phyloP scores from a whole-genome alignment of 2,113 vertebrate species.

The Chamaea fasciata region DNA sequence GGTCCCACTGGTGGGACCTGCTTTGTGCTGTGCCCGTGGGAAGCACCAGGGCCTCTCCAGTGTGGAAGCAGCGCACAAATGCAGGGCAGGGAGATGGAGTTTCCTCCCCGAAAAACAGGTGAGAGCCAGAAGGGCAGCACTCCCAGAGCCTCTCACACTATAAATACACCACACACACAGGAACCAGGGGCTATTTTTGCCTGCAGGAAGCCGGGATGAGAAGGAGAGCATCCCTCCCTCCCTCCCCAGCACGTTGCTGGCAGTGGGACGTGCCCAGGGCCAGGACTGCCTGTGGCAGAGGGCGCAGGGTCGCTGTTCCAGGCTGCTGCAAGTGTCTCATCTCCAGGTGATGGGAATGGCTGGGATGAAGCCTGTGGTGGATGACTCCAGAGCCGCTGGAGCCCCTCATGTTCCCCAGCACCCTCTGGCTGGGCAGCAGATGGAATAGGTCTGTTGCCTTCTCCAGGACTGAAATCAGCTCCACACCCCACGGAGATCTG shows the following conservation, averaged over 20 bases:
- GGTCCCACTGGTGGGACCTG: not conserved
- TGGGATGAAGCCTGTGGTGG: not conserved
- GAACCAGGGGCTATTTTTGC: slow-evolving; percentile 36
- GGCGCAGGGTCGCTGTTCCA: not conserved
- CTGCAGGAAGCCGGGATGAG: slow-evolving; percentile 30
- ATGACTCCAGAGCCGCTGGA: not conserved
- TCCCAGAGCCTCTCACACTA: not conserved
- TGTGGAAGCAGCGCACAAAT: rapidly evolving
- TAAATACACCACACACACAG: slow-evolving; percentile 23
- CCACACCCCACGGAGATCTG: not conserved
- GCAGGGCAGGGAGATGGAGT: rapidly evolving
- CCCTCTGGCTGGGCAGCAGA: rapidly evolving
- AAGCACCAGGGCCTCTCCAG: not conserved
- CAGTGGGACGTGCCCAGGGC: not conserved
- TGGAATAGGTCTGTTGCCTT: not conserved
- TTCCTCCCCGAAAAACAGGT: not conserved
- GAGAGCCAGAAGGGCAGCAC: not conserved
- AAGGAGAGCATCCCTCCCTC: slow-evolving; percentile 40
- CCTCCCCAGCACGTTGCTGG: not conserved
- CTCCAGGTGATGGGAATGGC: not conserved
- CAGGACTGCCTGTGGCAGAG: not conserved
- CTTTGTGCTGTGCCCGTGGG: not conserved
- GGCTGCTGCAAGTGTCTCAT: not conserved
- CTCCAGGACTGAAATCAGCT: not conserved
- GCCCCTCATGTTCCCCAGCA: rapidly evolving